Conservation (phyloP, 2,888 invertebrate species). For the Lithosia quadra region DNA sequence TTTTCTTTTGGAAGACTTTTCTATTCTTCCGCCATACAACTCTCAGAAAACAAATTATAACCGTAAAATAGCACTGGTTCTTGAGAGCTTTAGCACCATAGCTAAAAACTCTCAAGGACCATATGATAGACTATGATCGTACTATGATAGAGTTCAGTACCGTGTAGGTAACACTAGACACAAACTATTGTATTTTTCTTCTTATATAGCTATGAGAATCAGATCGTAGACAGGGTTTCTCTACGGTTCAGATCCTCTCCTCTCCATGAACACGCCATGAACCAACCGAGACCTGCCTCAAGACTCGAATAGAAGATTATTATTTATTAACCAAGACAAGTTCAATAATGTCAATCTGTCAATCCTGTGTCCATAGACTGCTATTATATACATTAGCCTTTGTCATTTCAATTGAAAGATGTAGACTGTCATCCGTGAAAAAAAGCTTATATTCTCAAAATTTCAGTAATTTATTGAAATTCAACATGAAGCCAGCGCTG, state of each 20-base stretch:
- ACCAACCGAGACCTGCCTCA: not conserved
- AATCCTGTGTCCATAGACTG: slow-evolving; percentile 9
- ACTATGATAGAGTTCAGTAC: not conserved
- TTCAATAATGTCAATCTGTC: not conserved
- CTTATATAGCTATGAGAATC: no score
- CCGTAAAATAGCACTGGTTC: not conserved
- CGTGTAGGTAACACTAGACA: not conserved
- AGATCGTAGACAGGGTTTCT: no score
- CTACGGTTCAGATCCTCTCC: not conserved
- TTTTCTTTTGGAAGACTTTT: slow-evolving; percentile 22
- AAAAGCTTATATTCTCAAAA: slow-evolving; percentile 12
- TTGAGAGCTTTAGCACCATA: no score
- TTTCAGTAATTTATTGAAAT: slow-evolving; percentile 23
- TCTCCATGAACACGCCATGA: no score
- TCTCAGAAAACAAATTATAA: not conserved
- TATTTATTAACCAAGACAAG: no score
- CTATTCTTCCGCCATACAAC: slow-evolving; percentile 3
- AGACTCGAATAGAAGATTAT: no score
- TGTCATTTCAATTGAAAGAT: slow-evolving; percentile 22
- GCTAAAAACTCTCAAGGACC: not conserved
- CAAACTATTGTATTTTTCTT: not conserved
- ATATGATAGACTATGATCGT: no score
- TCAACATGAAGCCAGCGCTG: slow-evolving; percentile 53
- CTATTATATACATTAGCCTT: slow-evolving; percentile 15
- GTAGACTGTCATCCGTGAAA: slow-evolving; percentile 4